Evolutionary conservation across 2,797 vertebrate genomes (phyloP), one percentile per base, ranked within the genome.

Genomic region (Coilia nasus): DNA sequence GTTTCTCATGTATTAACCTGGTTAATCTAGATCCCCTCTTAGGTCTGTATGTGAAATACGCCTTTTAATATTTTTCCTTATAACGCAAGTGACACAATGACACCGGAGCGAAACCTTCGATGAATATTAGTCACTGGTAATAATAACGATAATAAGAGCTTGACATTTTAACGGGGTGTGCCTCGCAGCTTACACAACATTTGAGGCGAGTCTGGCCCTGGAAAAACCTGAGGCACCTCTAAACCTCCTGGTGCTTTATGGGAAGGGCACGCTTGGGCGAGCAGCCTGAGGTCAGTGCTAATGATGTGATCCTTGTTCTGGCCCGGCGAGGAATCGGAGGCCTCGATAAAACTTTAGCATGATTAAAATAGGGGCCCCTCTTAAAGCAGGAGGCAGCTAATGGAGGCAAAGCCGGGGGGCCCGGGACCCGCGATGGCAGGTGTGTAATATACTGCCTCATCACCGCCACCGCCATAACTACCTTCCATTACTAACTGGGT

Each of bases 271-370:
- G 92, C 93, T 94, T 94, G 91, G 87, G 88, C 90, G 88, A 89
- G 92, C 93, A 93, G 93, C 93, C 91, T 89, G 89, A 87, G 93
- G 94, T 94, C 94, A 93, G 83, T 85, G 89, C 93, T 96, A 95
- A 96, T 94, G 91, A 94, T 93, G 90, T 92, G 91, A 93, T 93
- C 93, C 92, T 91, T 92, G 91, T 92, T 93, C 90, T 87, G 90
- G 89, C 81, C 89, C 91, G 93, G 91, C 92, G 90, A 92, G 93
- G 94, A 92, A 92, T 90, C 60, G 90, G 90, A 90, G 90, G 93
- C 92, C 93, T 93, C 92, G 89, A 95, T 95, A 94, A 95, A 95
- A 93, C 90, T 92, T 92, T 90, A 93, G 91, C 89, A 81, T 91
- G 91, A 93, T 95, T 94, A 94, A 93, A 94, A 93, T 91, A 90